Percentiles rank a stretch among this genome's conserved stretches.
Evolutionary conservation across 2,888 invertebrate species (phyloP).

Genomic region (Oligia strigilis): DNA sequence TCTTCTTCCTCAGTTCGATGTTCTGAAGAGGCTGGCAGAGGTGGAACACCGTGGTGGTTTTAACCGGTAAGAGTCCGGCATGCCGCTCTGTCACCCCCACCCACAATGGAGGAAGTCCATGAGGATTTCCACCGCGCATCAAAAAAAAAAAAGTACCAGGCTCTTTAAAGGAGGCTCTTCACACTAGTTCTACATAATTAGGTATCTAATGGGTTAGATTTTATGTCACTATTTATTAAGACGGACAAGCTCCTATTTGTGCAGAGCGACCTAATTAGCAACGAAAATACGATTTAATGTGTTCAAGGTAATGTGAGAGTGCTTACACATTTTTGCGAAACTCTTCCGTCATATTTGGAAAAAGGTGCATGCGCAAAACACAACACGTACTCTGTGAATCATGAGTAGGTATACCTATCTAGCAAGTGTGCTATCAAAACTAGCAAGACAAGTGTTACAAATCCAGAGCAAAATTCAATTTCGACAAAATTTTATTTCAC

Average conservation of each 20-base stretch:
- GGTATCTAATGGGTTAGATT: constrained; percentile 24
- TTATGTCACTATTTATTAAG: constrained; percentile 13
- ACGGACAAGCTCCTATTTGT: not conserved
- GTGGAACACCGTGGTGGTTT: too few relatives aligned
- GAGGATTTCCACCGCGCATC: too few relatives aligned
- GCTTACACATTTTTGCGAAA: not conserved
- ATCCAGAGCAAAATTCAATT: constrained; percentile 2
- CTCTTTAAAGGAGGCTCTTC: not conserved
- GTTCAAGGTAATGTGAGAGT: not conserved
- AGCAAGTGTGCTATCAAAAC: not conserved
- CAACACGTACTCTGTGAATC: not conserved
- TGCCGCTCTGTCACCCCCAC: too few relatives aligned
- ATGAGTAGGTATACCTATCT: not conserved
- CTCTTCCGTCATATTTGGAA: not conserved
- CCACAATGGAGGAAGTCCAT: too few relatives aligned
- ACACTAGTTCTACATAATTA: constrained; percentile 32
- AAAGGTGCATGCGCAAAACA: not conserved
- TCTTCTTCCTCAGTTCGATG: not conserved
- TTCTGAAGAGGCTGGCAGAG: too few relatives aligned
- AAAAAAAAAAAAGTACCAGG: too few relatives aligned
- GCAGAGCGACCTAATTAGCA: not conserved
- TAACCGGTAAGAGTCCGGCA: too few relatives aligned
- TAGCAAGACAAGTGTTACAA: not conserved
- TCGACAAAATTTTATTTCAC: not conserved
- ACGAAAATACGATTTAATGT: not conserved